Evolutionary conservation across 2,113 vertebrate genomes (phyloP).

Genomic region (Brienomyrus brachyistius): DNA sequence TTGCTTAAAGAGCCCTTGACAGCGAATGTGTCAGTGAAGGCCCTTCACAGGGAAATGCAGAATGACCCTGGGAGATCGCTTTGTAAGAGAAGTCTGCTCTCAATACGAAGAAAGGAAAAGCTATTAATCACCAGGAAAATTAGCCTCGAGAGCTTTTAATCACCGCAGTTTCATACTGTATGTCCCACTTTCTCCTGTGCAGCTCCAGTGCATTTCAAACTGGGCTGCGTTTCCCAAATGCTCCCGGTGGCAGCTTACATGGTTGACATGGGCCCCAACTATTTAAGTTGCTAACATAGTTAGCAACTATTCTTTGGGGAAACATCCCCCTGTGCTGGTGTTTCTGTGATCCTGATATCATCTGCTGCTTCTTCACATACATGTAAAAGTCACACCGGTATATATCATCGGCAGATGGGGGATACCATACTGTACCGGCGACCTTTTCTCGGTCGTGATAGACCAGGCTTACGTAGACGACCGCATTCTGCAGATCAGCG

Average conservation of each 20-base stretch:
- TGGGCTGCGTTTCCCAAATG: background rate
- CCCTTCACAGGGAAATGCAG: background rate
- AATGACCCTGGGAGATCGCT: background rate
- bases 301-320: background rate
- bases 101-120: background rate
- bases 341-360: background rate
- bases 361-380: background rate
- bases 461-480: background rate
- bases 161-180: background rate
- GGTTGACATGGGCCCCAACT: background rate
- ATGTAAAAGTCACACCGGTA: background rate
- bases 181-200: too few species aligned
- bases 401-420: background rate
- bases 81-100: background rate
- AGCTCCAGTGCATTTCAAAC: background rate
- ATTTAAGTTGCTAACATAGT: background rate
- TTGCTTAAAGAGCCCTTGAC: conserved; percentile 1
- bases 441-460: background rate
- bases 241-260: background rate
- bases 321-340: background rate
- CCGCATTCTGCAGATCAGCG: conserved; percentile 23
- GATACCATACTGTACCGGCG: background rate
- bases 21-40: background rate
- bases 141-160: background rate
- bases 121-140: conserved; percentile 5